phyloP scores from a whole-genome alignment of 2,113 vertebrate species.

The Mustela nigripes region DNA sequence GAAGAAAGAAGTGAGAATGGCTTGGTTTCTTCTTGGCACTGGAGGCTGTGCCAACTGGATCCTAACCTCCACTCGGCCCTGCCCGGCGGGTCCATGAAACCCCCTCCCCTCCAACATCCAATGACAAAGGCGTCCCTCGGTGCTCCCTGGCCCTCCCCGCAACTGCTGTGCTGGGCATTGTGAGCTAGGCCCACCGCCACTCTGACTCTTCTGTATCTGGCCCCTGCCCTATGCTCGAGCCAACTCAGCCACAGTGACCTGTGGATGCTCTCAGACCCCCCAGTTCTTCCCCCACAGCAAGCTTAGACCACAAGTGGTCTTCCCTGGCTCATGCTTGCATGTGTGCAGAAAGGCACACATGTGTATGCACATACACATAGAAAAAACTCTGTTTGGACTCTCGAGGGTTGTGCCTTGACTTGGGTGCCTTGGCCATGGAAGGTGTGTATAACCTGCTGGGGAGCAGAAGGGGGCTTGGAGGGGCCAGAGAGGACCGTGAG shows the following conservation, averaged over 20 bases:
- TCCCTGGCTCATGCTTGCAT: background rate
- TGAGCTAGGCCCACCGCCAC: background rate
- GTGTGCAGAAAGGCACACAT: background rate
- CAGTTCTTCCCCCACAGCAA: background rate
- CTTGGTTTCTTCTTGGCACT: background rate
- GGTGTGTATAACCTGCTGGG: background rate
- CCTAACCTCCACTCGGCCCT: background rate
- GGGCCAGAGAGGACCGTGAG: background rate
- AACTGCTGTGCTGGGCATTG: background rate
- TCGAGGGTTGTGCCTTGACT: background rate
- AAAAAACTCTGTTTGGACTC: background rate
- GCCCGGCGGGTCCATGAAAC: background rate
- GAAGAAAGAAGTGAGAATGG: background rate
- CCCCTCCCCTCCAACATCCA: background rate
- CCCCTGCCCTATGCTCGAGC: background rate
- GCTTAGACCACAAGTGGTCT: background rate
- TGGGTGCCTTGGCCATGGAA: background rate
- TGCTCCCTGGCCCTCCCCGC: background rate
- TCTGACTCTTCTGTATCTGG: background rate
- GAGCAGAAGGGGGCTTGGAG: background rate
- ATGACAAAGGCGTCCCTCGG: accelerated
- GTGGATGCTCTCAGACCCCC: background rate
- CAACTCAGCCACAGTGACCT: background rate
- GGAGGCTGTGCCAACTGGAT: background rate
- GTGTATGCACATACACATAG: background rate